phyloP scores from a whole-genome alignment of 2,797 vertebrate genomes.

The Ctenopoma kingsleyae region DNA sequence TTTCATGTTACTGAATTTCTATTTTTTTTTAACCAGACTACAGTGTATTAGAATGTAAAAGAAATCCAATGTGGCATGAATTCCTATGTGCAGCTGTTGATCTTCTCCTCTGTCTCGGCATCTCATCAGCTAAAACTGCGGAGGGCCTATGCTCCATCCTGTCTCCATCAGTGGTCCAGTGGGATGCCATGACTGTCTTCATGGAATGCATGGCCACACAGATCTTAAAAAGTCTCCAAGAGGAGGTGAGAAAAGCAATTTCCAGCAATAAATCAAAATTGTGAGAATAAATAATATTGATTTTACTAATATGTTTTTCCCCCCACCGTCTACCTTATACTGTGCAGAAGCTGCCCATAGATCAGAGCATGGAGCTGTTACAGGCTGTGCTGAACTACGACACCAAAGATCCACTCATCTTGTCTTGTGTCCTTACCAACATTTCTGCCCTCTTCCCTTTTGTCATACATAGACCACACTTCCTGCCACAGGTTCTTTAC shows the following conservation, averaged over 20 bases:
- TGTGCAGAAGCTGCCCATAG: slow-evolving; percentile 89
- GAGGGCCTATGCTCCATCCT: slow-evolving; percentile 91
- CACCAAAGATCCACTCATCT: slow-evolving; percentile 93
- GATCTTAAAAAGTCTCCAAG: slow-evolving; percentile 89
- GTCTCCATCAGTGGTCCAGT: slow-evolving; percentile 92
- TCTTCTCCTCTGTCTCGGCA: background rate
- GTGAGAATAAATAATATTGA: background rate
- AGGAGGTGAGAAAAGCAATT: slow-evolving; percentile 85
- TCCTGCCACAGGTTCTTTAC: slow-evolving; percentile 90
- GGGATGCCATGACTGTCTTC: slow-evolving; percentile 97
- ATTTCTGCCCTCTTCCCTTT: slow-evolving; percentile 95
- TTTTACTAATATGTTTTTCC: background rate
- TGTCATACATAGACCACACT: slow-evolving; percentile 86
- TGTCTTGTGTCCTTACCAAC: slow-evolving; percentile 95
- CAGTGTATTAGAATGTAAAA: background rate
- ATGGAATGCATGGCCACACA: slow-evolving; percentile 91
- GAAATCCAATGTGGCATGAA: background rate
- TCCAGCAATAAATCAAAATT: background rate
- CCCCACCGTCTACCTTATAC: background rate
- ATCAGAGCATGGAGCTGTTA: slow-evolving; percentile 91
- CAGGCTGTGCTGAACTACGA: slow-evolving; percentile 91
- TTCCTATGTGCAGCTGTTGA: background rate
- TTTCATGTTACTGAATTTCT: background rate
- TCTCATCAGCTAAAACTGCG: slow-evolving; percentile 80
- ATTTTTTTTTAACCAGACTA: background rate